A percentile compares a stretch with the other conserved stretches of the same genome.
Evolutionary conservation across 2,113 vertebrate species (phyloP).

Genomic region (Cyprinus carpio): DNA sequence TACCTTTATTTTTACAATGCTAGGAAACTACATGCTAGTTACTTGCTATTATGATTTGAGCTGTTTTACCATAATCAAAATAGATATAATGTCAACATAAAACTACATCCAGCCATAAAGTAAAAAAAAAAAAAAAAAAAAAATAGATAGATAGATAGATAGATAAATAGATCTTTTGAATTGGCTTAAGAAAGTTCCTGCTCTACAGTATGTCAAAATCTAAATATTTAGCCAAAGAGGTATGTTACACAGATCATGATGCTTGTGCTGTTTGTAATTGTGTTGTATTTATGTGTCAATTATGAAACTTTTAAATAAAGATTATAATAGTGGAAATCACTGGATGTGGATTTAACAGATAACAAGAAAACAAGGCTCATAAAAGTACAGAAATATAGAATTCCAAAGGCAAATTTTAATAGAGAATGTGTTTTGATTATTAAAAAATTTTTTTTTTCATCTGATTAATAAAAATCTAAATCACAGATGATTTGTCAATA

Average conservation of each 20-base stretch:
- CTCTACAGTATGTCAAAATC: too few relatives aligned
- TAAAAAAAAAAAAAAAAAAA: too few relatives aligned
- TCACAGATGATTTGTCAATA: too few relatives aligned
- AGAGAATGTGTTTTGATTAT: not conserved
- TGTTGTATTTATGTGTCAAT: not conserved
- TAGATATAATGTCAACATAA: not conserved
- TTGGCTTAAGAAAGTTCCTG: too few relatives aligned
- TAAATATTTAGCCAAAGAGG: too few relatives aligned
- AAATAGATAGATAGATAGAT: too few relatives aligned
- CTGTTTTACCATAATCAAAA: not conserved
- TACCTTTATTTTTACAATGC: too few relatives aligned
- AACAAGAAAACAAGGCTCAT: not conserved
- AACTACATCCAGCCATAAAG: not conserved
- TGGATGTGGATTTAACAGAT: not conserved
- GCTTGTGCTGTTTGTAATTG: not conserved
- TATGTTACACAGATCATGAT: too few relatives aligned
- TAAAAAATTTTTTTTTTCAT: too few relatives aligned
- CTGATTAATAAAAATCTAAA: too few relatives aligned
- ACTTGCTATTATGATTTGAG: not conserved
- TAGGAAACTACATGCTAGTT: not conserved
- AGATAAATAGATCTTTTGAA: too few relatives aligned
- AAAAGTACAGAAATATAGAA: not conserved
- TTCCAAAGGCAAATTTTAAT: not conserved
- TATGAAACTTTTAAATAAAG: not conserved
- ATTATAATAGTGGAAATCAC: not conserved